Evolutionary conservation across 1,140 invertebrate genomes (phyloP).

Genomic region (Caenorhabditis remanei): DNA sequence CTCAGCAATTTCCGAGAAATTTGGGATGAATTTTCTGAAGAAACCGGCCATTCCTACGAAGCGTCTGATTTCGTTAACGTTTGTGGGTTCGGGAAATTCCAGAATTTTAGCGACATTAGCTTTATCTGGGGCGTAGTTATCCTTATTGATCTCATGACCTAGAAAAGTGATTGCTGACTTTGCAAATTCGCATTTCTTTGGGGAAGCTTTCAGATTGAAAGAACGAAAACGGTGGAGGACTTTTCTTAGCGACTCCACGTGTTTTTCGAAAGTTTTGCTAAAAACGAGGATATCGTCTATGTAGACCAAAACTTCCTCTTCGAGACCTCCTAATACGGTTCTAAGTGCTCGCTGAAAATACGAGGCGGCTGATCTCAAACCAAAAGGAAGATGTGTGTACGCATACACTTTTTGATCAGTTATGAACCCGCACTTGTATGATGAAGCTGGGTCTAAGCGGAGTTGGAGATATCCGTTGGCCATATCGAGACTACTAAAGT

Average conservation of each 20-base stretch:
- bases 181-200: slow-evolving; percentile 69
- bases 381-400: slow-evolving; percentile 79
- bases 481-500: slow-evolving; percentile 80
- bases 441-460: slow-evolving; percentile 67
- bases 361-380: slow-evolving; percentile 78
- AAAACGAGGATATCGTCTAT: slow-evolving; percentile 80
- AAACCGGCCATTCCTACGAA: slow-evolving; percentile 76
- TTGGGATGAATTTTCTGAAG: slow-evolving; percentile 72
- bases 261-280: slow-evolving; percentile 77
- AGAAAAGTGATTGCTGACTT: slow-evolving; percentile 67
- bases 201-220: slow-evolving; percentile 78
- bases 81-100: not conserved
- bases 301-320: slow-evolving; percentile 77
- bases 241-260: slow-evolving; percentile 76
- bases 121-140: slow-evolving; percentile 71
- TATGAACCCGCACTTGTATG: slow-evolving; percentile 62
- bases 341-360: slow-evolving; percentile 79
- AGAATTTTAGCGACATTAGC: slow-evolving; percentile 69
- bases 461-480: slow-evolving; percentile 80
- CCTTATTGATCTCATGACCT: slow-evolving; percentile 70
- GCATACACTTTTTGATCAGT: slow-evolving; percentile 75
- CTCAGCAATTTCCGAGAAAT: slow-evolving; percentile 69
- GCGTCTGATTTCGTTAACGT: slow-evolving; percentile 68
- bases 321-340: slow-evolving; percentile 72
- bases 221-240: slow-evolving; percentile 77